Conservation (phyloP, 2,888 invertebrate species). For the Andrena dorsata region DNA sequence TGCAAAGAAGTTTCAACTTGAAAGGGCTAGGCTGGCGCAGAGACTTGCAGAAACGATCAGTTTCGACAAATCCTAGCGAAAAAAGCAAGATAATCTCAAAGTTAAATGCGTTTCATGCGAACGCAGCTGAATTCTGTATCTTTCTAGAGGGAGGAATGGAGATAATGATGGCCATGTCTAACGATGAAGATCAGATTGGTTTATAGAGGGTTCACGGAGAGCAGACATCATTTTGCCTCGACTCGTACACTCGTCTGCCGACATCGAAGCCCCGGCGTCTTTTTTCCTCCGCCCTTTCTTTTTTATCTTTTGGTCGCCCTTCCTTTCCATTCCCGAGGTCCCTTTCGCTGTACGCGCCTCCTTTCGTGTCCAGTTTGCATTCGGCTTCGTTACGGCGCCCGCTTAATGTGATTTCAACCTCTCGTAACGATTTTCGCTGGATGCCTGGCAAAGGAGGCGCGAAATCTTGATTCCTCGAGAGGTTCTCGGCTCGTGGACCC, state of each 20-base stretch:
- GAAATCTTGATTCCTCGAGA: conserved; percentile 12
- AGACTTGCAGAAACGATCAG: not conserved
- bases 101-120: conserved; percentile 61
- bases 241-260: conserved; percentile 55
- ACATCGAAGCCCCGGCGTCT: conserved; percentile 53
- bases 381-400: conserved; percentile 68
- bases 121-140: conserved; percentile 52
- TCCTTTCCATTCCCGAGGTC: conserved; percentile 15
- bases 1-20: no score
- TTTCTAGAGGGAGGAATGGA: conserved; percentile 32
- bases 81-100: conserved; percentile 46
- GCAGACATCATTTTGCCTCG: conserved; percentile 68
- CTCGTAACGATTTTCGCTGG: conserved; percentile 61
- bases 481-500: not conserved
- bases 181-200: conserved; percentile 36
- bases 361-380: conserved; percentile 62
- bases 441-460: conserved; percentile 49
- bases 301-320: conserved; percentile 16
- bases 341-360: conserved; percentile 31
- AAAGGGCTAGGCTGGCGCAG: no score
- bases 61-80: conserved; percentile 24
- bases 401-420: conserved; percentile 64
- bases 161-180: conserved; percentile 22
- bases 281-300: conserved; percentile 28
- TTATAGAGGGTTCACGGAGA: conserved; percentile 66